Evolutionary conservation across 2,797 vertebrate genomes (phyloP).

Genomic region (Arrhamphus sclerolepis): DNA sequence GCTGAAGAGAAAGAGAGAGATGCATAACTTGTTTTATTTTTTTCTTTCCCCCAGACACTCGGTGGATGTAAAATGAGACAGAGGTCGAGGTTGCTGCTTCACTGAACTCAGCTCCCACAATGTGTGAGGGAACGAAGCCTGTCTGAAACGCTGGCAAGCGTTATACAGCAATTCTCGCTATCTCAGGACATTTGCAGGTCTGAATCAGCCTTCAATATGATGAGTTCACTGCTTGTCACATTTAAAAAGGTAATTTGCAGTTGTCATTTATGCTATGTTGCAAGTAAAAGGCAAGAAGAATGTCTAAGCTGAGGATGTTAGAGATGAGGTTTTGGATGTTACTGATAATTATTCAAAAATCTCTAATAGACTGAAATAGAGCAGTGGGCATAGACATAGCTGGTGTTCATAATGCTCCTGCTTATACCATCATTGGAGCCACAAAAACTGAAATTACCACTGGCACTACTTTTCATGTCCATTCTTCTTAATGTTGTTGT

Average conservation of each 20-base stretch:
- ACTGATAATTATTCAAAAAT: too few species aligned
- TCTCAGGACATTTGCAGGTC: constrained; percentile 27
- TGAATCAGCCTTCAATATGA: constrained; percentile 50
- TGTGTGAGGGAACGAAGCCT: constrained; percentile 37
- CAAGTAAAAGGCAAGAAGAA: not conserved
- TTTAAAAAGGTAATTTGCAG: constrained; percentile 37
- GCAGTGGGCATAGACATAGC: too few species aligned
- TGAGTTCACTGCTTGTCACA: constrained; percentile 27
- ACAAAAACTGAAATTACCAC: too few species aligned
- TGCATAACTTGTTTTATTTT: constrained; percentile 27
- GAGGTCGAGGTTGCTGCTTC: constrained; percentile 33
- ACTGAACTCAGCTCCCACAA: constrained; percentile 10
- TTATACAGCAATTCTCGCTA: constrained; percentile 28
- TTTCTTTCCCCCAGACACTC: constrained; percentile 21
- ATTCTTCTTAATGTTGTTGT: too few species aligned
- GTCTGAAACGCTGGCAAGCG: constrained; percentile 20
- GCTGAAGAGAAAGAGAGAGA: constrained; percentile 4
- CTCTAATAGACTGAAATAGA: too few species aligned
- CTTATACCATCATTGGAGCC: too few species aligned
- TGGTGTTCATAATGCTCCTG: too few species aligned
- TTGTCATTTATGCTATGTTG: constrained; percentile 27
- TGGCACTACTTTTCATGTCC: too few species aligned
- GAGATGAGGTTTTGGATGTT: too few species aligned
- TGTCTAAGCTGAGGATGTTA: not conserved
- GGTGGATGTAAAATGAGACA: constrained; percentile 26